These are phyloP conservation scores for Hydraecia micacea DNA, from an alignment of 2,888 invertebrate genomes.

Conservation along the genomic window DNA sequence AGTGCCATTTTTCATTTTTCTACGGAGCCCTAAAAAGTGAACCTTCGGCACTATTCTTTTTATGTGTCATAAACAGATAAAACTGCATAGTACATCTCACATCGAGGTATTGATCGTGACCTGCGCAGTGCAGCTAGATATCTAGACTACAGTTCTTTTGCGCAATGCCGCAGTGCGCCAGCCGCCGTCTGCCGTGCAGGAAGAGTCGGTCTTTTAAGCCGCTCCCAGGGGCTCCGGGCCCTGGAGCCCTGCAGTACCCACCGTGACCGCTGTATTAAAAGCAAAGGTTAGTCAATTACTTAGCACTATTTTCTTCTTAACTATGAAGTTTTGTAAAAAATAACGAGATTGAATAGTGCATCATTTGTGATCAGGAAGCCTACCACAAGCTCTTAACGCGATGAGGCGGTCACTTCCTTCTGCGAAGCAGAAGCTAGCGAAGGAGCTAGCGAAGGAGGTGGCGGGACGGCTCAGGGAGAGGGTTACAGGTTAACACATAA, in stretches of 20 bases:
- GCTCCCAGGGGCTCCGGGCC: neutral
- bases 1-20: too few relatives aligned
- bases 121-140: slow-evolving; percentile 25
- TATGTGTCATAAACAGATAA: neutral
- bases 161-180: slow-evolving; percentile 7
- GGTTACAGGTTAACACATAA: too few relatives aligned
- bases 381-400: too few relatives aligned
- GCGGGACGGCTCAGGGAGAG: too few relatives aligned
- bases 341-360: neutral
- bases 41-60: too few relatives aligned
- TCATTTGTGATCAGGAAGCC: too few relatives aligned
- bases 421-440: too few relatives aligned
- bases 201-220: neutral
- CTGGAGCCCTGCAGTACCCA: too few relatives aligned
- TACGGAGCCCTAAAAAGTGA: too few relatives aligned
- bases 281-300: neutral
- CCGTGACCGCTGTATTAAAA: too few relatives aligned
- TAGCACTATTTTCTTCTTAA: neutral
- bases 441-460: too few relatives aligned
- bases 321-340: neutral
- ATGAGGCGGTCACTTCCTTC: too few relatives aligned
- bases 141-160: slow-evolving; percentile 4
- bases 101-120: slow-evolving; percentile 9
- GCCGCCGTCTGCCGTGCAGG: neutral
- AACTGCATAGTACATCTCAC: neutral